Evolutionary conservation across 2,888 invertebrate species (phyloP).

Genomic region (Zygothrica quintamaculata): DNA sequence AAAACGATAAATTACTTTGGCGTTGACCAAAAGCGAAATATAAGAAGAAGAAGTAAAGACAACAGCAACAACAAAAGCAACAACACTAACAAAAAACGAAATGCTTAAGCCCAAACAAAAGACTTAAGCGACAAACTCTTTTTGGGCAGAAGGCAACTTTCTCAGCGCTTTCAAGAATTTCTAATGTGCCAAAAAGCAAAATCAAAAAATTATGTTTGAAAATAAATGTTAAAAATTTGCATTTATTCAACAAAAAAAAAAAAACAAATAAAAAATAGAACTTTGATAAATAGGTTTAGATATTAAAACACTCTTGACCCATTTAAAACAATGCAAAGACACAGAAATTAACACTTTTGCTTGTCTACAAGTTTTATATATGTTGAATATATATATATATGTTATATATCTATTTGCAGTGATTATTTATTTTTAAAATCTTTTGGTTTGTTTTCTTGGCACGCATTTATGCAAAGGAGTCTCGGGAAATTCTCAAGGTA

Average conservation of each 20-base stretch:
- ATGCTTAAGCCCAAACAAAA: constrained; percentile 56
- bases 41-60: background rate
- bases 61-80: constrained; percentile 4
- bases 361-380: constrained; percentile 23
- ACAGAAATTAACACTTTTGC: constrained; percentile 58
- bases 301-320: constrained; percentile 41
- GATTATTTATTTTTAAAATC: constrained; percentile 1
- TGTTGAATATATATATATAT: constrained; percentile 5
- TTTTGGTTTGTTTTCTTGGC: constrained; percentile 55
- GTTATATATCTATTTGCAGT: constrained; percentile 2
- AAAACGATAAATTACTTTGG: constrained; percentile 45
- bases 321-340: constrained; percentile 46
- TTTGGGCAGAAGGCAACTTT: constrained; percentile 62
- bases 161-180: constrained; percentile 54
- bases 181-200: constrained; percentile 35
- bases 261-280: constrained; percentile 10
- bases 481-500: constrained; percentile 59
- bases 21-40: constrained; percentile 35
- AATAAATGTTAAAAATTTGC: constrained; percentile 41
- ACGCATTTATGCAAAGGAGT: constrained; percentile 53
- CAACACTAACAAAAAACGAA: constrained; percentile 25
- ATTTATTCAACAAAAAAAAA: constrained; percentile 11
- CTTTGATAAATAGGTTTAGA: too few relatives aligned
- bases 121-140: constrained; percentile 75
- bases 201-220: constrained; percentile 13